Base-by-base conservation (phyloP, 2,113 vertebrate genomes). In the Xenopus borealis region DNA sequence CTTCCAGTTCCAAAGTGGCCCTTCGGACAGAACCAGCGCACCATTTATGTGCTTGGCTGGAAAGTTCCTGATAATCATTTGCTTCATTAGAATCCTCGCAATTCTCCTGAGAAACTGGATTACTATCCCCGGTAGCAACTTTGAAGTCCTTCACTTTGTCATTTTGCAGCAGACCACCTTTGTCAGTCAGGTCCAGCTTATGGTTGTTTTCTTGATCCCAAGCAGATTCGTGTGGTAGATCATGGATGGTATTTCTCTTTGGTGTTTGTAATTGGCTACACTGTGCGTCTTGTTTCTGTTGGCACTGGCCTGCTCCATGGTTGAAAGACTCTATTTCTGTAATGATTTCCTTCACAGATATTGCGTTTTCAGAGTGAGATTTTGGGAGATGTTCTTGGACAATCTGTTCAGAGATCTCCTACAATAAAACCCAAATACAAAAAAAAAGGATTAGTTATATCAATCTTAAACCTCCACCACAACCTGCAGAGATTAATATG, bases 311-410 rank as follows among this genome's bases (percentile, higher is more conserved):
- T 47, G 66, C 63, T 83, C 83, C 82, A 80, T 88, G 72, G 85
- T 88, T 86, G 87, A 95, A 94, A 66, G 94, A 95, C 84, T 98
- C 96, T 0, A 96, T 93, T 83, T 95, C 95, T 3, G 95, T 98
- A 81, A 96, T 82, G 2, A 96, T 95, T 82, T 97, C 94, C 83
- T 94, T 96, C 81, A 98, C 95, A n/a, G 94, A 98, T 82, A 98
- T 84, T 6, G 87, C 90, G 62, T 94, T 95, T 91, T 98, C 95
- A 0, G 92, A 92, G 75, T 89, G 92, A 79, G 88, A 85, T 0
- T 87, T 85, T 0, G 80, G 87, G 81, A 86, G 83, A 58, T 81
- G 80, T 55, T 83, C 82, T 14, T 83, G 1, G 12, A 70, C 72
- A 40, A 83, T 79, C 76, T 84, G 83, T 76, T 91, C 91, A 0